Evolutionary conservation across 2,888 invertebrate species (phyloP).

Genomic region (Sphaeridia pumilis): DNA sequence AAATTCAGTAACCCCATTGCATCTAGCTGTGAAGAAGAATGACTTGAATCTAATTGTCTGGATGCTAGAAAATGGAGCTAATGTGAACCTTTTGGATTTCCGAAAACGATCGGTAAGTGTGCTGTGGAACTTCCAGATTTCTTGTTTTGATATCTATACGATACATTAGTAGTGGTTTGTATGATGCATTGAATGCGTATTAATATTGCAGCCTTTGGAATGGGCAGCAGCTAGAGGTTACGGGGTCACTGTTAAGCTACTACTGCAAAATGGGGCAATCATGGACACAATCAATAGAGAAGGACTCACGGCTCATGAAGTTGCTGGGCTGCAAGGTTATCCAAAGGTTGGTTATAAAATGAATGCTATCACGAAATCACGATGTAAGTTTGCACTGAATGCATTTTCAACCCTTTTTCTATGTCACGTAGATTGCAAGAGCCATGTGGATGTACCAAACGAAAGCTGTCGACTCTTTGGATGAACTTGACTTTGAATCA

Average conservation of each 20-base stretch:
- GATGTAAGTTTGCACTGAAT: too few species aligned
- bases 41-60: neutral
- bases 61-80: slow-evolving; percentile 18
- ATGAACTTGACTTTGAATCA: neutral
- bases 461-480: neutral
- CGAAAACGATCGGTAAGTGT: too few species aligned
- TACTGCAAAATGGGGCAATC: slow-evolving; percentile 1
- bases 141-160: too few species aligned
- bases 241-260: slow-evolving; percentile 7
- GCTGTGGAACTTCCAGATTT: too few species aligned
- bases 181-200: too few species aligned
- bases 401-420: too few species aligned
- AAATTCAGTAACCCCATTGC: slow-evolving; percentile 7
- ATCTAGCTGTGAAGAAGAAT: slow-evolving; percentile 12
- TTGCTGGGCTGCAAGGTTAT: slow-evolving; percentile 17
- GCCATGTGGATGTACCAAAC: neutral
- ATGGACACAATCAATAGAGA: neutral
- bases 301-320: slow-evolving; percentile 15
- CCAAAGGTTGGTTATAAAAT: slow-evolving; percentile 5
- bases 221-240: slow-evolving; percentile 11
- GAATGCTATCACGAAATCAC: too few species aligned
- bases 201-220: slow-evolving; percentile 9
- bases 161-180: too few species aligned
- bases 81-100: slow-evolving; percentile 14
- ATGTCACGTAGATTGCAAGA: neutral